Evolutionary conservation across 2,113 vertebrate species (phyloP).

Genomic region (Pitta sordida): DNA sequence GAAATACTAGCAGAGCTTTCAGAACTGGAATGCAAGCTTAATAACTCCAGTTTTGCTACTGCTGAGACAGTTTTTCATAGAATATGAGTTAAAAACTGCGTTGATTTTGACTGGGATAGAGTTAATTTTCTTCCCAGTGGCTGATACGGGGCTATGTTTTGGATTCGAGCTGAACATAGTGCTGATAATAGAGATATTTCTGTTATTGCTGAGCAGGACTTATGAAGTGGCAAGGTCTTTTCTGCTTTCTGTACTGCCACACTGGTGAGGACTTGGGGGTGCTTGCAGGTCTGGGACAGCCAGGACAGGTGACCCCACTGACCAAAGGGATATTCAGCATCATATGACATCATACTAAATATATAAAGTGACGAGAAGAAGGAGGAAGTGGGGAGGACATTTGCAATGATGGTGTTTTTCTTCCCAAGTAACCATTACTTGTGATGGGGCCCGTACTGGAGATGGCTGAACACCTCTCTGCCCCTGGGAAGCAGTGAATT

Average conservation of each 20-base stretch:
- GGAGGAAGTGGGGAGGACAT: accelerated
- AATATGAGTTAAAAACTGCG: neutral
- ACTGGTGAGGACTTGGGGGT: neutral
- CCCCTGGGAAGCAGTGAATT: neutral
- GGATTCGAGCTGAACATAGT: neutral
- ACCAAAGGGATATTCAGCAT: neutral
- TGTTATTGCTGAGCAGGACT: neutral
- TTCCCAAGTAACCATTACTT: neutral
- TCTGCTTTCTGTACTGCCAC: neutral
- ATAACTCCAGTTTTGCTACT: neutral
- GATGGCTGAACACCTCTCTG: neutral
- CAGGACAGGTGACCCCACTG: neutral
- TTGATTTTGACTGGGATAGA: neutral
- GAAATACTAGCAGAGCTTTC: neutral
- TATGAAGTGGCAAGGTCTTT: neutral
- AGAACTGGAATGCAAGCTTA: neutral
- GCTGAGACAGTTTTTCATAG: neutral
- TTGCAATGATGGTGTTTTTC: neutral
- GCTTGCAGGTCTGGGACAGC: neutral
- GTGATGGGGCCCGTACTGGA: accelerated
- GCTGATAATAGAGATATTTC: accelerated
- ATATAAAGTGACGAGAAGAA: accelerated
- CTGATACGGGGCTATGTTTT: neutral
- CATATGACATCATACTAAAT: accelerated
- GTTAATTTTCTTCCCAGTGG: neutral